Evolutionary conservation across 1,140 invertebrate genomes (phyloP), one percentile per base, ranked within the genome.

Genomic region (Pogonus chalceus): DNA sequence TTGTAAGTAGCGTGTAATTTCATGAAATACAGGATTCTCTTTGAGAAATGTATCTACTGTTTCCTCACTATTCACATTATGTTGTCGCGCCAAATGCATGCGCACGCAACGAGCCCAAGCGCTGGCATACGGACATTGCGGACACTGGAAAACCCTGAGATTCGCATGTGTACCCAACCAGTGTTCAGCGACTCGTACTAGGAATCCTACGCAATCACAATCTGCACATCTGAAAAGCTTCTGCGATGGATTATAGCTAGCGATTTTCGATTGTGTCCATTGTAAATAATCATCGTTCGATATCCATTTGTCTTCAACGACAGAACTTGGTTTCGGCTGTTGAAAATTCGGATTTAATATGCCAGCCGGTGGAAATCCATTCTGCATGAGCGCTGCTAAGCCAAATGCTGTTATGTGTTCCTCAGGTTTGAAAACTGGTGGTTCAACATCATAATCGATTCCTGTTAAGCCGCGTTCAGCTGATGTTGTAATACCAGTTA

Each of bases 91-190:
- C 54, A 87, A 72, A 68, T 87, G 85, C 74, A 82, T 79, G 48
- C 84, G 76, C 24, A 87, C 83, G 68, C 83, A 85, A 35, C 83
- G 75, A 56, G 83, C 83, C 84, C 84, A 87, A 12, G 83, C 81
- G 61, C 82, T 83, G 49, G 82, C 81, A 66, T 86, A 87, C 2
- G 84, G 76, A 76, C 87, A 81, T 55, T 82, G 74, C 52, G 82
- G 78, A 72, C 84, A 82, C 67, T 83, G 74, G 74, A 87, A 87
- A 35, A 84, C 83, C 54, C 83, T 73, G 23, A 85, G 71, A 69
- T 84, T 82, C 14, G 84, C 86, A 68, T 90, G 88, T 4, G 86
- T 80, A 24, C 87, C 87, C 23, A 90, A 74, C 78, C 88, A 92
- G 66, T 91, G 88, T 63, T 91, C 88, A 0, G 87, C 87, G 2